Evolutionary conservation across 1,140 invertebrate species (phyloP).

Genomic region (Brachionus paranguensis): DNA sequence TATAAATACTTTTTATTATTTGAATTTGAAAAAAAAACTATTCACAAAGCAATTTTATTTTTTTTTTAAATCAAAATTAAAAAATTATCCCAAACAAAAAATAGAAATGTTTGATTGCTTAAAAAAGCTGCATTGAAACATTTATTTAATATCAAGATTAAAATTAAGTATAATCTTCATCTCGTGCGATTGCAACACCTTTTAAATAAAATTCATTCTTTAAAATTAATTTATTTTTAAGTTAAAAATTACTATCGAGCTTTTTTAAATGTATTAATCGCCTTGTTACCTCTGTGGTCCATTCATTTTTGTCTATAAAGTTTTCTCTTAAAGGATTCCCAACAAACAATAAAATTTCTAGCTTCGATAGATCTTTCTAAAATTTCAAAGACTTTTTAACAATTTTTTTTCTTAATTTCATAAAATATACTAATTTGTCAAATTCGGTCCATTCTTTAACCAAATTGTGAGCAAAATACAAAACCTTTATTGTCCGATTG

Average conservation of each 20-base stretch:
- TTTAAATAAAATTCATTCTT: not conserved
- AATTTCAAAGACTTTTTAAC: not conserved
- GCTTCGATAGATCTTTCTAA: constrained; percentile 48
- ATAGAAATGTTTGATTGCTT: not conserved
- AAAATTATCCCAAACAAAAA: not conserved
- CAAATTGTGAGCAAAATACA: constrained; percentile 72
- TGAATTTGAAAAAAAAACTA: not conserved
- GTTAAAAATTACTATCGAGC: constrained; percentile 65
- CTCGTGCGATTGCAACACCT: not conserved
- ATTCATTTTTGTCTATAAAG: constrained; percentile 64
- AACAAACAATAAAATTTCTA: constrained; percentile 68
- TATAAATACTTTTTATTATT: not conserved
- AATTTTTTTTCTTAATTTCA: not conserved
- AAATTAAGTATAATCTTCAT: not conserved
- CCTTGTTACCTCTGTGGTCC: constrained; percentile 67
- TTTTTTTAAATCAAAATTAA: not conserved
- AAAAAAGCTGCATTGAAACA: not conserved
- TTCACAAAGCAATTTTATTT: not conserved
- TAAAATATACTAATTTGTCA: constrained; percentile 60
- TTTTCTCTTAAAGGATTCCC: constrained; percentile 77
- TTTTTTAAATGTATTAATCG: constrained; percentile 75
- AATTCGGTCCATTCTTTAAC: constrained; percentile 79
- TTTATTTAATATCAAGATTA: not conserved
- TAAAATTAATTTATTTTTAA: not conserved
- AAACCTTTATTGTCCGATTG: constrained; percentile 45